Evolutionary conservation across 53 echinoderm and acorn worm genomes (phyloP), one percentile per base, ranked within the genome.

Genomic region (Glandiceps talaboti): DNA sequence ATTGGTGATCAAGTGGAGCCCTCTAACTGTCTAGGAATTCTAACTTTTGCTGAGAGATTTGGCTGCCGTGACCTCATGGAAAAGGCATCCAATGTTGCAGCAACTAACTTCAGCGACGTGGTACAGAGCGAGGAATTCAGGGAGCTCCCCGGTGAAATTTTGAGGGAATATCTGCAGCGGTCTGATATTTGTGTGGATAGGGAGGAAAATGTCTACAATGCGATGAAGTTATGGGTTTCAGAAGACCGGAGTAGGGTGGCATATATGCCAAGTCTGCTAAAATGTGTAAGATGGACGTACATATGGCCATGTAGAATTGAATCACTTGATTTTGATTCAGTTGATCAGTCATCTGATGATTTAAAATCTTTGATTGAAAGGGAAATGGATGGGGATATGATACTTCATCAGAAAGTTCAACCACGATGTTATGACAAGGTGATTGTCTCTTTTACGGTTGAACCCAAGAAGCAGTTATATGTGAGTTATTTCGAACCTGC

Each of bases 11-110:
- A 90, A n/a, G 86, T 93, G 10, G 90, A 93, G 82, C 88, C 88
- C 25, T 88, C 90, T 33, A 93, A 90, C n/a, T 93, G 93, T 74
- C 82, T 93, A 0, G 93, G 93, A 25, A 86, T 93, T 33, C 88
- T 85, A 30, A 79, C 76, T 31, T 79, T 93, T 27, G 88, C 90
- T 14, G 87, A 90, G 32, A 90, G 74, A 1, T 87, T 88, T 76
- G 87, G 90, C 77, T 88, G 87, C 31, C 1, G 80, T 0, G 80
- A 77, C 30, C 84, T 93, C 28, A 73, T 80, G 14, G 33, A 81
- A 73, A 79, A 80, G 25, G 88, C 90, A 20, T 81, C 86, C 30
- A 74, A 77, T 33, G 86, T 80, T 77, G 81, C 90, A 75, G 81
- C 83, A 74, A 74, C 83, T 28, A 88, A 82, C 29, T 90, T 93